phyloP scores from a whole-genome alignment of 2,113 vertebrate genomes.

The Aplodontia rufa region DNA sequence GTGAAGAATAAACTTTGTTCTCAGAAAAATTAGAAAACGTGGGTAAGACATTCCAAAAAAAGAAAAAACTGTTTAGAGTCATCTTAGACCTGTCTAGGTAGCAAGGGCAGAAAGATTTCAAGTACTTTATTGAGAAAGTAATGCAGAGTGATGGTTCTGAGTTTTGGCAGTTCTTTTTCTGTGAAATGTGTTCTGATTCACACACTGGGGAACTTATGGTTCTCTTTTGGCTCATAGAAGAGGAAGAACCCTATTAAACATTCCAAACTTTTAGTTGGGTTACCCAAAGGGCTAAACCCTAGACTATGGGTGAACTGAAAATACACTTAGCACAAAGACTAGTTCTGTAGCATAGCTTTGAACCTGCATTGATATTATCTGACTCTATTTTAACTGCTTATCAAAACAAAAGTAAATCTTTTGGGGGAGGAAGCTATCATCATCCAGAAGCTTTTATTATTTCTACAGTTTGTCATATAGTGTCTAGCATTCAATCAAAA shows the following conservation, averaged over 20 bases:
- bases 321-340: not conserved
- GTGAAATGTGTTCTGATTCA: not conserved
- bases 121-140: not conserved
- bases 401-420: not conserved
- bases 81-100: not conserved
- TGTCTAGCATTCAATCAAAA: constrained; percentile 2
- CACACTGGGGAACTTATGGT: not conserved
- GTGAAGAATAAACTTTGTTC: not conserved
- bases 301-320: not conserved
- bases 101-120: not conserved
- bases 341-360: not conserved
- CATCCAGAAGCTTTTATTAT: not conserved
- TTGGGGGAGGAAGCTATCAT: not conserved
- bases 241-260: not conserved
- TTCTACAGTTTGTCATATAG: not conserved
- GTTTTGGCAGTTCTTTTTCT: not conserved
- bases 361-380: not conserved
- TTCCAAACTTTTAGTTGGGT: not conserved
- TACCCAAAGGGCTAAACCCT: not conserved
- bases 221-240: not conserved
- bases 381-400: not conserved
- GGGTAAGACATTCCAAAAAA: not conserved
- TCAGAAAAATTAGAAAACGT: not conserved
- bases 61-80: not conserved
- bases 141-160: not conserved